Evolutionary conservation across 2,888 invertebrate species (phyloP), one percentile per base, ranked within the genome.

Genomic region (Polymixis lichenea): DNA sequence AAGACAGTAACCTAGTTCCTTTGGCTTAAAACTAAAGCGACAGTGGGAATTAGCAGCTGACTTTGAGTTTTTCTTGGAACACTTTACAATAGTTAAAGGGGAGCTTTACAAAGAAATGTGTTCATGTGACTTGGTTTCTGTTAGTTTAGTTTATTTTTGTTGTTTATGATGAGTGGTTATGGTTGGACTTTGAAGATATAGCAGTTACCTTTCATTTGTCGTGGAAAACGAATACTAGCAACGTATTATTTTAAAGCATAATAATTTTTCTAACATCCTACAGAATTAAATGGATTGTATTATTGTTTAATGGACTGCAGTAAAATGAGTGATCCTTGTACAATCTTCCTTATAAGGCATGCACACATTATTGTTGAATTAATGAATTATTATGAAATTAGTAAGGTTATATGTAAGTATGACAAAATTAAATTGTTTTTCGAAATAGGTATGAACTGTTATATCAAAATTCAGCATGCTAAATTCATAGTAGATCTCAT

Each of bases 1-100:
- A 56, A 58, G 85, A 32, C 61, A 38, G 60, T 85, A 77, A 77
- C 83, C 86, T 82, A 85, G 58, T 82, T 85, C 61, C 68, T 74
- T 72, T 83, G 68, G 53, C 68, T 51, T 49, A 17, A 55, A 82
- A 77, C 69, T 76, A 67, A 85, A 72, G 22, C 55, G 69, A 83
- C 69, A 62, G 43, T 83, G 65, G 55, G 68, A 82, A 83, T 82
- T 58, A 77, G 28, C 60, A 81, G 70, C 86, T 72, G 86, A 55
- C 58, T 80, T 51, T 53, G 71, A 81, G 46, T 69, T 76, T 75
- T 81, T 77, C 85, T 74, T 58, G 38, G 77, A 77, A 74, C 13
- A 43, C 13, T 49, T 68, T 51, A 32, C 58, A 74, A 66, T 43
- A 17, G 62, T 55, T n/a, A 55, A 74, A 67, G 38, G 25, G 5